Base-by-base conservation (phyloP, 2,113 vertebrate species). In the Pomatostomus ruficeps region DNA sequence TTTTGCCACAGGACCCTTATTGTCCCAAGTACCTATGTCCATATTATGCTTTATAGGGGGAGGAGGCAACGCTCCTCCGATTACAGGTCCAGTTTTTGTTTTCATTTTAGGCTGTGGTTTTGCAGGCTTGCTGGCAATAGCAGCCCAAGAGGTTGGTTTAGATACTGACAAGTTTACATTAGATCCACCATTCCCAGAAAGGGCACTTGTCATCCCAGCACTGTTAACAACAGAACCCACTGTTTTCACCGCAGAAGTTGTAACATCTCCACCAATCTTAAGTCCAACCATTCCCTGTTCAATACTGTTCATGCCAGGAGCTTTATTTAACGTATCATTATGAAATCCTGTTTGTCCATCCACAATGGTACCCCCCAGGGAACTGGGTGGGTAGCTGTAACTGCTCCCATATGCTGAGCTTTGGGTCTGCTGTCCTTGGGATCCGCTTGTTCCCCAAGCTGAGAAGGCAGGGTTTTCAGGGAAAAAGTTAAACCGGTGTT, bases 11-110 rank as follows among this genome's bases (percentile, higher is more conserved):
- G 99, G 98, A 84, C 99, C 99, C 89, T 99, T 99, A 94, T 99
- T 99, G 72, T 99, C 99, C 99, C 99, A 99, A 78, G 99, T 99
- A 93, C 99, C 99, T 74, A 99, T 99, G 98, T 99, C 99, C 99
- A 99, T 99, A 91, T 99, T 99, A 97, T 99, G 99, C 97, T 99
- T 99, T 95, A 99, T 99, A 45, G 99, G 99, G 1, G 99, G 99
- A 5, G 99, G 99, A 29, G 98, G 99, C 62, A 99, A 97, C 0
- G 98, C 97, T 17, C 98, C 98, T 42, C 98, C 98, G 0, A 98
- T 96, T 76, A 97, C 95, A 91, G 99, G 98, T 70, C 99, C 99
- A 2, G 98, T 96, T 97, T 99, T 99, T 79, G 98, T 96, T 97
- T 99, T 99, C 89, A 98, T 95, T 97, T 99, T 99, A 61, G 99